Evolutionary conservation across 2,888 invertebrate genomes (phyloP).

Genomic region (Drosophila nr. fundita): DNA sequence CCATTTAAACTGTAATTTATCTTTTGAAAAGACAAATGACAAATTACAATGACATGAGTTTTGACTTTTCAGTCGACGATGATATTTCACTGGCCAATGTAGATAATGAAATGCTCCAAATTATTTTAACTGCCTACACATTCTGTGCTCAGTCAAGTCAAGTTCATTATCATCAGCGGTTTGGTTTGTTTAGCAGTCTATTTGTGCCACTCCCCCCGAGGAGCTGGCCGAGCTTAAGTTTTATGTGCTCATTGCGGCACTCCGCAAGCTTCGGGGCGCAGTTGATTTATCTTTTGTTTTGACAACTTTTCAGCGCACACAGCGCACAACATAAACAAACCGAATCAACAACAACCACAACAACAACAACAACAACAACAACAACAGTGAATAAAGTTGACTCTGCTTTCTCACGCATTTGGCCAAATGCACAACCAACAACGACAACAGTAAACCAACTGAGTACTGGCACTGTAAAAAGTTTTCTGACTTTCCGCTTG

Average conservation of each 20-base stretch:
- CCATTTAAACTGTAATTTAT: not conserved
- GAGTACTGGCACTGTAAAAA: conserved; percentile 37
- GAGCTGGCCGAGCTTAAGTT: conserved; percentile 14
- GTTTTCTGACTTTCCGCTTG: conserved; percentile 76
- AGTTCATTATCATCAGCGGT: conserved; percentile 61
- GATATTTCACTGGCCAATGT: not conserved
- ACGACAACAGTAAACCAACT: conserved; percentile 20
- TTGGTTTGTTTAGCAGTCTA: conserved; percentile 20
- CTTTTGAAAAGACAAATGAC: not conserved
- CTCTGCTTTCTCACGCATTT: conserved; percentile 72
- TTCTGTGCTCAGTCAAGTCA: conserved; percentile 45
- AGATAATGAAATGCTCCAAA: conserved; percentile 3
- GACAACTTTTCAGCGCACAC: conserved; percentile 67
- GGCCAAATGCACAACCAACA: conserved; percentile 43
- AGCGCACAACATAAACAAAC: conserved; percentile 42
- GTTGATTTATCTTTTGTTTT: conserved; percentile 78
- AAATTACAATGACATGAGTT: not conserved
- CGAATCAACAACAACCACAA: conserved; percentile 37
- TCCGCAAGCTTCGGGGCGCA: conserved; percentile 41
- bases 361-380: conserved; percentile 40
- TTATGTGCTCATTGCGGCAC: conserved; percentile 17
- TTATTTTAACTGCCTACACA: conserved; percentile 4
- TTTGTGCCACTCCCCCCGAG: not conserved
- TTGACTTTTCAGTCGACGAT: not conserved
- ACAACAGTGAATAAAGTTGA: conserved; percentile 53